These are phyloP conservation scores for Drosophila mojavensis DNA, from an alignment of 1,140 invertebrate species.

Conservation along the genomic window DNA sequence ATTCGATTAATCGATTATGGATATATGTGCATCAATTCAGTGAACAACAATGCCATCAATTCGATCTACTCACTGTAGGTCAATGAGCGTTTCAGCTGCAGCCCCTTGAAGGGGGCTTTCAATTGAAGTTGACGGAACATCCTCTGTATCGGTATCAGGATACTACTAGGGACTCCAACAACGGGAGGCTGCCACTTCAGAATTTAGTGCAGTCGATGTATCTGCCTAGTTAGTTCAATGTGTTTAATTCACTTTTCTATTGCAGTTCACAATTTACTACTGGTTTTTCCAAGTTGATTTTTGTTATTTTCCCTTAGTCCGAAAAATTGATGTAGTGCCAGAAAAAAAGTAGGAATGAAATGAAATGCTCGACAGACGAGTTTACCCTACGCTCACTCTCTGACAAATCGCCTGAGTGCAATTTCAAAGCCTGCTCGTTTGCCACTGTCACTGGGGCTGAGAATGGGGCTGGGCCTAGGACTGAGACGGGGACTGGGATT, in stretches of 20 bases:
- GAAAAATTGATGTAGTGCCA: constrained; percentile 54
- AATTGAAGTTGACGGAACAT: constrained; percentile 46
- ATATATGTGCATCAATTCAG: not conserved
- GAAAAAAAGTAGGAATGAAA: constrained; percentile 61
- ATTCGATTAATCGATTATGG: not conserved
- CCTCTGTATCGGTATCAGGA: constrained; percentile 15
- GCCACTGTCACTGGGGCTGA: not conserved
- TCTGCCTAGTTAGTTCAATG: constrained; percentile 21
- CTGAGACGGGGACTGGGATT: not conserved
- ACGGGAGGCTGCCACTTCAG: constrained; percentile 28
- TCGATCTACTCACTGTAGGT: constrained; percentile 22
- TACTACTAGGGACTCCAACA: constrained; percentile 13
- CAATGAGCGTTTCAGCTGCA: constrained; percentile 32
- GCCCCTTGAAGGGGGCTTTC: constrained; percentile 20
- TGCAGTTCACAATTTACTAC: constrained; percentile 41
- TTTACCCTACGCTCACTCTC: constrained; percentile 25
- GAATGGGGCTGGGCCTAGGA: too few relatives aligned
- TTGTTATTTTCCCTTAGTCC: constrained; percentile 39
- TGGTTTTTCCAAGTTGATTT: constrained; percentile 23
- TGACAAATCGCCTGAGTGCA: constrained; percentile 53
- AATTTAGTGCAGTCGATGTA: constrained; percentile 34
- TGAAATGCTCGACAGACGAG: constrained; percentile 46
- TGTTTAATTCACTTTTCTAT: constrained; percentile 40
- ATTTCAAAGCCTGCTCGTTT: constrained; percentile 60
- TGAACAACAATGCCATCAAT: too few relatives aligned